Conservation (phyloP, 1,140 invertebrate genomes). For the Hetaerina americana region DNA sequence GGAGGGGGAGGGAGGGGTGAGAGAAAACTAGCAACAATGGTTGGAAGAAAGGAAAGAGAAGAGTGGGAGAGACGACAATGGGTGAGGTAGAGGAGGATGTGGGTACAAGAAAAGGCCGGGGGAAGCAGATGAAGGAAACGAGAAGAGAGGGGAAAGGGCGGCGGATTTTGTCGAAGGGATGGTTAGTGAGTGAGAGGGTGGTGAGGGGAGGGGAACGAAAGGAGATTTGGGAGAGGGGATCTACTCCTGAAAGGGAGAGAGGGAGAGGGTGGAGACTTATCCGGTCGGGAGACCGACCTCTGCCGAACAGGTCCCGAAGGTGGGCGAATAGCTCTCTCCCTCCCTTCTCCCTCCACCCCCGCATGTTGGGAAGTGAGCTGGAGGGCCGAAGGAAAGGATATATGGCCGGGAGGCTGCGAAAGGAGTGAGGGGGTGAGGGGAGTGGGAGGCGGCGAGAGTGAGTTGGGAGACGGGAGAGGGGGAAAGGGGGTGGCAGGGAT, state of each 20-base stretch:
- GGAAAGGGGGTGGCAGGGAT: too few relatives aligned
- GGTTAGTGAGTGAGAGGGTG: too few relatives aligned
- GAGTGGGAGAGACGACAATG: too few relatives aligned
- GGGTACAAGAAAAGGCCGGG: neutral
- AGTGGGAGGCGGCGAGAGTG: too few relatives aligned
- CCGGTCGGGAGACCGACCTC: neutral
- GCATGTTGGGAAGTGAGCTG: neutral
- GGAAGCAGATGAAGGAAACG: neutral
- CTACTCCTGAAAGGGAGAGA: too few relatives aligned
- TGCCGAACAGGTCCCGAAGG: neutral
- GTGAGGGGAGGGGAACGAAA: neutral
- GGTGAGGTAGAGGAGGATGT: neutral
- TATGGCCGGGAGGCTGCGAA: too few relatives aligned
- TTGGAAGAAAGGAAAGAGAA: too few relatives aligned
- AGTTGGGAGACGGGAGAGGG: too few relatives aligned
- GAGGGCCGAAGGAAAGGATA: too few relatives aligned
- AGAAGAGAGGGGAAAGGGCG: neutral
- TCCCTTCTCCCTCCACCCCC: neutral
- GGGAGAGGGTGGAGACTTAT: too few relatives aligned
- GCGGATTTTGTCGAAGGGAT: neutral
- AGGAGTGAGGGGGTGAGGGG: too few relatives aligned
- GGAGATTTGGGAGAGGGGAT: neutral
- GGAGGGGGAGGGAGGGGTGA: neutral
- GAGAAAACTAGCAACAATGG: too few relatives aligned
- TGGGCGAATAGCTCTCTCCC: neutral